These are phyloP conservation scores for Porites evermanni DNA, from an alignment of 92 coral and sea anemone species.

Conservation along the genomic window DNA sequence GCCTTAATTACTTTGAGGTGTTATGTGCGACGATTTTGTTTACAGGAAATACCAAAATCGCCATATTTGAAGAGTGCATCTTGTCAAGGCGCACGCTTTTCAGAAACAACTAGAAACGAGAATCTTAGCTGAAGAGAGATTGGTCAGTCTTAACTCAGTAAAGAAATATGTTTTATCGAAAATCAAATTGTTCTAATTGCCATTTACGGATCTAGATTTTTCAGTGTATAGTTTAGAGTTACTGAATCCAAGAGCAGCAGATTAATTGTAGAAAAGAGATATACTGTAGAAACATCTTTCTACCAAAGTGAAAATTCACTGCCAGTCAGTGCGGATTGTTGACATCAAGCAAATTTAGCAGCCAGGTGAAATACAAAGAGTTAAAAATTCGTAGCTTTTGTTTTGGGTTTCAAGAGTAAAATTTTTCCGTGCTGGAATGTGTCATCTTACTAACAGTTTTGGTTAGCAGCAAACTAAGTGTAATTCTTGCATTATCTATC, in stretches of 20 bases:
- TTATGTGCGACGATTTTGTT: conserved; percentile 29
- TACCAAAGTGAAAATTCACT: neutral
- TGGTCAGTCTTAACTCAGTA: neutral
- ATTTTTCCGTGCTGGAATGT: conserved; percentile 17
- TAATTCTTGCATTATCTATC: conserved; percentile 11
- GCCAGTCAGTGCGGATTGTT: neutral
- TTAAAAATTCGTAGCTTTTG: neutral
- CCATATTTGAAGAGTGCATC: conserved; percentile 43
- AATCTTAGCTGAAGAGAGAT: neutral
- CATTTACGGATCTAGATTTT: neutral
- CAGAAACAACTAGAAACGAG: neutral
- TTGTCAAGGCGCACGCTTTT: conserved; percentile 10
- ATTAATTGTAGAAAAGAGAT: neutral
- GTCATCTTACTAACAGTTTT: neutral
- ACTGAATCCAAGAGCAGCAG: neutral
- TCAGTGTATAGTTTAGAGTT: neutral
- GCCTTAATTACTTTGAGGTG: conserved; percentile 35
- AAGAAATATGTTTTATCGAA: neutral
- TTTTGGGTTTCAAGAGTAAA: neutral
- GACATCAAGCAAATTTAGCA: neutral
- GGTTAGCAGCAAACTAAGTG: neutral
- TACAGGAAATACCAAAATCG: conserved; percentile 65
- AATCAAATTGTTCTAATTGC: neutral
- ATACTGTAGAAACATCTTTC: neutral
- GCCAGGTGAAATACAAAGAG: too few relatives aligned